phyloP scores from a whole-genome alignment of 2,888 invertebrate species.

The Amaurobius ferox region DNA sequence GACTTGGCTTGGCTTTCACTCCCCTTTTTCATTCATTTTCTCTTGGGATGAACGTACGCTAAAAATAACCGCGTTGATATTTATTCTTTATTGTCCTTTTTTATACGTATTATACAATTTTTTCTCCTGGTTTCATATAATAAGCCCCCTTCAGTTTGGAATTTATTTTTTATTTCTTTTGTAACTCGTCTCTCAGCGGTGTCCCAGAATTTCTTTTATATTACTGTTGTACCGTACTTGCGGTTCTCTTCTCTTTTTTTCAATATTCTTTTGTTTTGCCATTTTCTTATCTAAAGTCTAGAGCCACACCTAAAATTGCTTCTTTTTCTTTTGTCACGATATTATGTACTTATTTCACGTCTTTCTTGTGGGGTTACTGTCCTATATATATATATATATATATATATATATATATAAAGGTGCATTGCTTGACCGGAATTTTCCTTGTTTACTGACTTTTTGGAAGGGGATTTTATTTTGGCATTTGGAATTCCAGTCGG shows the following conservation, averaged over 20 bases:
- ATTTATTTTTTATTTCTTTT: neutral
- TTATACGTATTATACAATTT: neutral
- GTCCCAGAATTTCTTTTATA: neutral
- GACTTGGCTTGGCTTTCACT: conserved; percentile 30
- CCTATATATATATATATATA: no score
- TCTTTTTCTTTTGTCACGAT: no score
- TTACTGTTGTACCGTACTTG: neutral
- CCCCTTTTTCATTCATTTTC: conserved; percentile 41
- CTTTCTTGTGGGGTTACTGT: no score
- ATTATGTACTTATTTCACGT: no score
- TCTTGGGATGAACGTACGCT: conserved; percentile 63
- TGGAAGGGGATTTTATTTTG: no score
- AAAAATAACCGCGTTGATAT: conserved; percentile 52
- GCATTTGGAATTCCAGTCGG: no score
- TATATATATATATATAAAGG: no score
- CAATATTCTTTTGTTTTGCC: no score
- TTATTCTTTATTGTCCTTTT: conserved; percentile 17
- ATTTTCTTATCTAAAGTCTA: no score
- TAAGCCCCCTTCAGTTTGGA: neutral
- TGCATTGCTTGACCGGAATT: no score
- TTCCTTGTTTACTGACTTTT: no score
- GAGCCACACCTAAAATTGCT: no score
- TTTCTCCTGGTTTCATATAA: neutral
- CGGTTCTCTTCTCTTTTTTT: neutral
- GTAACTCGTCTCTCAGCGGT: neutral